Evolutionary conservation across 1,140 invertebrate genomes (phyloP), one percentile per base, ranked within the genome.

Genomic region (Drosophila burlai): DNA sequence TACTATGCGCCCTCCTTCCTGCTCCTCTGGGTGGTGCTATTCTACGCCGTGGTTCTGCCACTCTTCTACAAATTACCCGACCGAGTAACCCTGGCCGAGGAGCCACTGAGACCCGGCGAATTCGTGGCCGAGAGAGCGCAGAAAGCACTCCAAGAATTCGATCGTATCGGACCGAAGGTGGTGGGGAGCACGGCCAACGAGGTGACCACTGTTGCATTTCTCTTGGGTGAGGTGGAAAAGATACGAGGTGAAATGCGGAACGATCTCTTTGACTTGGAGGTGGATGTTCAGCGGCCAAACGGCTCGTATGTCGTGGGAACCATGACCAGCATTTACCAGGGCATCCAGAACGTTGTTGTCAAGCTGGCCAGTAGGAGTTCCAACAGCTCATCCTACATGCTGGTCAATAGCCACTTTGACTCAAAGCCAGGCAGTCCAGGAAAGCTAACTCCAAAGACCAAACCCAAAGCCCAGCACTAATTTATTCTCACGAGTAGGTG

Each of bases 401-500:
- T 99, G 47, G 94, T 99, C 55, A 99, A 99, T 94, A 99, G 98
- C 93, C 98, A 99, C 94, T 98, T 97, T 94, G 98, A 99, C 94
- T 95, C 97, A 49, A 97, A 98, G 85, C 94, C 96, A 45, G 96
- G 96, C 81, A 98, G 97, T 80, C 94, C 94, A 34, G 94, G 94
- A 94, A 61, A 65, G 47, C 45, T 2, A 7, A 9, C 16, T 9
- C 0, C 9, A 11, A 34, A 18, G 11, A 4, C 2, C 15, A 2
- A 24, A 54, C 11, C 2, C 4, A 21, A 2, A 8, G 7, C 3
- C 1, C 8, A 8, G 10, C 15, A 31, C 10, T 55, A 45, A 38
- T 21, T 4, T 0, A 21, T 38, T 6, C 0, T 21, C 13, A 34
- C 7, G 43, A 74, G 75, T 16, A 76, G 75, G 80, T 16, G 94